Base-by-base conservation (phyloP, 2,888 invertebrate species). In the Hemicrepidius hirtus region DNA sequence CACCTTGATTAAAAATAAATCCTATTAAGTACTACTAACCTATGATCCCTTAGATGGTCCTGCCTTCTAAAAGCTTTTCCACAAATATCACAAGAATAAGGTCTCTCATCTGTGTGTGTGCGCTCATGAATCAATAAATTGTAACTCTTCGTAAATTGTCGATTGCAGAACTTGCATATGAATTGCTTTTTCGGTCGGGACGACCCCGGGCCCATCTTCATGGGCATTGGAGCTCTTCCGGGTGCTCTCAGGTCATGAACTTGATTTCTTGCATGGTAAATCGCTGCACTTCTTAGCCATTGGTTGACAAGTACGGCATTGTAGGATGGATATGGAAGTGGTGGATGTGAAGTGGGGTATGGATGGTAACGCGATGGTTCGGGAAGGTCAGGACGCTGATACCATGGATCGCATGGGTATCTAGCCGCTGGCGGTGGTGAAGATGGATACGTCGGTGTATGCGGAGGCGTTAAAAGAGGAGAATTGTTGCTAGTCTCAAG, bases 121-220 rank as follows among this genome's bases (percentile, higher is more conserved):
- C 97, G 90, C 86, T 98, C 98, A 86, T 99, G 98, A 80, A 99
- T 99, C 82, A 98, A 90, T 80, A 99, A 90, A 87, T 99, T 99
- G 90, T 99, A 99, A 59, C 97, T 97, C 87, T 99, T 99, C 77
- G 98, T 98, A 88, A 99, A 99, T 85, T 98, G 97, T 40, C 98
- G 92, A 85, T 96, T 94, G 89, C 99, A 99, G 87, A 95, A 98
- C 88, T 97, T 96, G 91, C 98, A 99, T 84, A 99, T 98, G 88
- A 97, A 98, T 87, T 98, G 93, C 80, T 93, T 93, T 85, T 93
- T 93, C 55, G 93, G 93, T 76, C 93, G 88, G 2, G 85, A 78
- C 24, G 83, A 35, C 88, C 89, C 79, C 88, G 90, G 55, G 89
- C 90, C 3, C 87, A 88, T 82, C 79, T 78, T 59, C 88, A 80